These are phyloP conservation scores for Bryconaethiops microstoma DNA, from an alignment of 2,797 vertebrate species.

Conservation along the genomic window DNA sequence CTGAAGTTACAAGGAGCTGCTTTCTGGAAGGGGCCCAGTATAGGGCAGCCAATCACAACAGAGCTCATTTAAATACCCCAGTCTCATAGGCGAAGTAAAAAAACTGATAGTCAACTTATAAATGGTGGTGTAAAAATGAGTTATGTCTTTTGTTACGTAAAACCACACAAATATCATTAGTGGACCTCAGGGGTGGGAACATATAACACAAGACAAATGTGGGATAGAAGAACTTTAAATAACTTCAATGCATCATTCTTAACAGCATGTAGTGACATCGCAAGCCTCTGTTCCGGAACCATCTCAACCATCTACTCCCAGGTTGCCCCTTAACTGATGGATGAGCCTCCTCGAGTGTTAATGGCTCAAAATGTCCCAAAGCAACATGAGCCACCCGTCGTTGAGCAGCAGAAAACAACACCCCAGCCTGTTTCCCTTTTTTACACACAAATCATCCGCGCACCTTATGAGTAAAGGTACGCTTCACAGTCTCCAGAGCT, in stretches of 20 bases:
- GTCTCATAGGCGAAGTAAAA: no score
- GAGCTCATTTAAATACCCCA: no score
- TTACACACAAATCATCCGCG: constrained; percentile 7
- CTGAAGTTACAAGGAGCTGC: no score
- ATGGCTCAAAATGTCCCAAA: constrained; percentile 6
- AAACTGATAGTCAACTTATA: no score
- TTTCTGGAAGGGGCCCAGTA: no score
- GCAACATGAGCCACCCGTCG: constrained; percentile 3
- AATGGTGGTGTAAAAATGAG: no score
- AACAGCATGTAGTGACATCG: neutral
- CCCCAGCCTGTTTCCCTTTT: neutral
- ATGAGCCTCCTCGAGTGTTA: constrained; percentile 23
- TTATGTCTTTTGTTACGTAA: no score
- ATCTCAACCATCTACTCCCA: constrained; percentile 13
- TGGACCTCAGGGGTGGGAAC: no score
- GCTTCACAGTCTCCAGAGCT: neutral
- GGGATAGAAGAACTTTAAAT: neutral
- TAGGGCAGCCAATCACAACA: no score
- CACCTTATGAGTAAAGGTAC: neutral
- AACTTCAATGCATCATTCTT: neutral
- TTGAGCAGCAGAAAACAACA: constrained; percentile 8
- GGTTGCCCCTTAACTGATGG: constrained; percentile 16
- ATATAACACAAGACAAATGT: no score
- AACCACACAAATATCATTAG: no score
- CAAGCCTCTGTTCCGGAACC: neutral